A percentile compares a stretch with the other conserved stretches of the same genome.
Evolutionary conservation across 1,140 invertebrate genomes (phyloP).

Genomic region (Hyles vespertilio): DNA sequence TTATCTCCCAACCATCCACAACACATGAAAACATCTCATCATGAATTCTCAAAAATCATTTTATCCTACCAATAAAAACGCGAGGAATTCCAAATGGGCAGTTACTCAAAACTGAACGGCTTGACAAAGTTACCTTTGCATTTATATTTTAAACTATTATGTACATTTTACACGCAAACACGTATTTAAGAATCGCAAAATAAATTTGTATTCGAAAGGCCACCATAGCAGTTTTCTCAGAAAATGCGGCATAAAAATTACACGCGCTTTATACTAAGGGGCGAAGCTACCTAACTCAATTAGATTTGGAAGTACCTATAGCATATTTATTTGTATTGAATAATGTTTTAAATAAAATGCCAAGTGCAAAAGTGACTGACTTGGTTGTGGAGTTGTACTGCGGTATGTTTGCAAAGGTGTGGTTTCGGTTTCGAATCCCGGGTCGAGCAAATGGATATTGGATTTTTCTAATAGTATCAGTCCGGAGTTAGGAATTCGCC

Average conservation of each 20-base stretch:
- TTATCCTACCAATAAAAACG: conserved; percentile 56
- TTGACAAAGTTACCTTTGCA: conserved; percentile 10
- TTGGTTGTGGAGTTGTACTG: too few species aligned
- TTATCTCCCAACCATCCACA: too few species aligned
- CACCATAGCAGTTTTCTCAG: conserved; percentile 55
- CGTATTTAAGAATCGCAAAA: not conserved
- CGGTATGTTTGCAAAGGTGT: too few species aligned
- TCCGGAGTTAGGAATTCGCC: too few species aligned
- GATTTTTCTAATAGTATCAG: too few species aligned
- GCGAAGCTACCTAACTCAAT: conserved; percentile 25
- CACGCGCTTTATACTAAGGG: conserved; percentile 27
- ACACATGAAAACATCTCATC: conserved; percentile 27
- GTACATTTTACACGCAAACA: not conserved
- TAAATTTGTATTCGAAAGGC: conserved; percentile 22
- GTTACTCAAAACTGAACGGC: conserved; percentile 25
- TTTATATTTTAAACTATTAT: not conserved
- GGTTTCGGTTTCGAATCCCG: too few species aligned
- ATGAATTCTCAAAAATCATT: conserved; percentile 36
- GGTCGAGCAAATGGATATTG: too few species aligned
- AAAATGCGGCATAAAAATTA: conserved; percentile 52
- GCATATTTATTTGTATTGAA: too few species aligned
- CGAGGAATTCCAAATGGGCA: conserved; percentile 41
- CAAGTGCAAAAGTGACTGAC: too few species aligned
- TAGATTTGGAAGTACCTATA: too few species aligned
- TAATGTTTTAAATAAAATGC: too few species aligned